Conservation (phyloP, 2,888 invertebrate genomes). For the Seira sanloemensis region DNA sequence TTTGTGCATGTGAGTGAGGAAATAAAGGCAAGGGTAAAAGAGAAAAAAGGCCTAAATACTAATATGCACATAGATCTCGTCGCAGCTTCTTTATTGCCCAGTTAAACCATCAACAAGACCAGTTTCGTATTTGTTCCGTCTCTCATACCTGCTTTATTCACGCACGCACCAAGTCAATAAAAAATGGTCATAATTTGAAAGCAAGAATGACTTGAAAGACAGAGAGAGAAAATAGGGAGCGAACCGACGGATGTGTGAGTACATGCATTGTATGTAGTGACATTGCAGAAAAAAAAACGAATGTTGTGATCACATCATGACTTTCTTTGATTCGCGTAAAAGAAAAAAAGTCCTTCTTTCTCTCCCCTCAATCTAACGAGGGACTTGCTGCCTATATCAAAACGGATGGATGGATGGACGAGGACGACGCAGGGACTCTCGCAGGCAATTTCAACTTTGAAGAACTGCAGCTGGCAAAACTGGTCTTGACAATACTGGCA, state of each 20-base stretch:
- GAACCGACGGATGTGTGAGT: too few species aligned
- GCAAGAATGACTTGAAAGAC: neutral
- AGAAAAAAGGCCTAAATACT: conserved; percentile 15
- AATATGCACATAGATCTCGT: neutral
- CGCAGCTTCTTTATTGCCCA: neutral
- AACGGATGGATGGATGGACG: conserved; percentile 6
- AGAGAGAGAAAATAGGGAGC: neutral
- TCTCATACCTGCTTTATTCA: neutral
- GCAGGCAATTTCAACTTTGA: too few species aligned
- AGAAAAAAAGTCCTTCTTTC: too few species aligned
- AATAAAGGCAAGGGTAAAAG: neutral
- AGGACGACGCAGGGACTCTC: too few species aligned
- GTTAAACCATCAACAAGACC: neutral
- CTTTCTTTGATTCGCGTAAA: too few species aligned
- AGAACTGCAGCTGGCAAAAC: conserved; percentile 55
- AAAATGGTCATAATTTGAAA: neutral
- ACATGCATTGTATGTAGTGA: neutral
- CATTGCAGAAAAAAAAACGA: neutral
- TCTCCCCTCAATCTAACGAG: too few species aligned
- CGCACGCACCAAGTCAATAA: neutral
- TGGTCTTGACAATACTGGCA: conserved; percentile 54
- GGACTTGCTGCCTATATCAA: too few species aligned
- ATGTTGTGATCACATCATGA: neutral
- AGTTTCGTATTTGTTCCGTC: neutral
- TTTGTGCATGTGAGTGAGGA: conserved; percentile 9